Evolutionary conservation across 1,140 invertebrate species (phyloP).

Genomic region (Rhagoletis zephyria): DNA sequence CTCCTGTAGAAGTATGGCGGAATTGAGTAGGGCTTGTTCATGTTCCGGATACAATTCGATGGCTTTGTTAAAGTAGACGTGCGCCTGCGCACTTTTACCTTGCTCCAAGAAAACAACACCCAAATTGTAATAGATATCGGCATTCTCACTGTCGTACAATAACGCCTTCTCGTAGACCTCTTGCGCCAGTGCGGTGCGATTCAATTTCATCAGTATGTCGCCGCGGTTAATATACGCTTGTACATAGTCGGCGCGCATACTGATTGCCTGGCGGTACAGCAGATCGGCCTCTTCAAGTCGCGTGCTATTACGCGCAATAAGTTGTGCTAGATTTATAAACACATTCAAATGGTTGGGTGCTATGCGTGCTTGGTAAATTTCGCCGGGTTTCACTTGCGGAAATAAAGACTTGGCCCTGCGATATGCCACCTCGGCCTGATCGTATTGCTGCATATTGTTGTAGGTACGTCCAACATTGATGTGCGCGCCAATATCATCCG

Average conservation of each 20-base stretch:
- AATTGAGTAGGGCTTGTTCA: conserved; percentile 94
- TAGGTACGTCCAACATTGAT: conserved; percentile 96
- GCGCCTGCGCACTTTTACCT: conserved; percentile 90
- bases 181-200: conserved; percentile 93
- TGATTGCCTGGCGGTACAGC: conserved; percentile 93
- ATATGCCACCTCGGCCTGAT: conserved; percentile 93
- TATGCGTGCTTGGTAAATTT: conserved; percentile 94
- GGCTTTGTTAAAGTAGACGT: conserved; percentile 93
- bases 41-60: conserved; percentile 94
- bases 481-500: conserved; percentile 95
- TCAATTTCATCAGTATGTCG: conserved; percentile 95
- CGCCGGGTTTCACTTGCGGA: conserved; percentile 91
- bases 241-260: conserved; percentile 96
- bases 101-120: conserved; percentile 95
- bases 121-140: conserved; percentile 98
- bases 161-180: conserved; percentile 94
- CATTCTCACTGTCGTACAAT: conserved; percentile 93
- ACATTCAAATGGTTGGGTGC: conserved; percentile 97
- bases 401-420: conserved; percentile 89
- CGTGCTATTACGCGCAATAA: conserved; percentile 93
- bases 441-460: conserved; percentile 91
- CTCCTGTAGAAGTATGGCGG: conserved; percentile 94
- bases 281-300: conserved; percentile 94
- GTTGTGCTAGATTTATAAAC: conserved; percentile 94
- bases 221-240: conserved; percentile 97